Conservation (phyloP, 2,797 vertebrate species). For the Sebastolobus altivelis region DNA sequence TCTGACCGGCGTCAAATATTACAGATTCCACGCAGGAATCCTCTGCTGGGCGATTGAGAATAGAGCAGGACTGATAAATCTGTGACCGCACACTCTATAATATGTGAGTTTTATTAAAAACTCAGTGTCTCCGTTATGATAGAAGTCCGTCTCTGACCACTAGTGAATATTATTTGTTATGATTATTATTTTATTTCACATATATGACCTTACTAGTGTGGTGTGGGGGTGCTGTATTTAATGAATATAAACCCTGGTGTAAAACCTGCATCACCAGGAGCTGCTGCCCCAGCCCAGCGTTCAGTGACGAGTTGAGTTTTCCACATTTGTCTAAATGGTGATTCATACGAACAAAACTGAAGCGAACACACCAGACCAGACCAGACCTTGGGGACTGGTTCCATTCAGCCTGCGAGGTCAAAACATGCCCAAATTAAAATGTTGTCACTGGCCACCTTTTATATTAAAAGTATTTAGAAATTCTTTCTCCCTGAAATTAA, state of each 20-base stretch:
- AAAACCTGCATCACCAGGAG: neutral
- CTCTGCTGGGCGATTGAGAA: constrained; percentile 24
- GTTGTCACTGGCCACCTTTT: neutral
- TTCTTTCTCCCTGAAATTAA: neutral
- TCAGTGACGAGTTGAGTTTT: neutral
- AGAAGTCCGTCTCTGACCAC: constrained; percentile 12
- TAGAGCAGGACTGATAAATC: constrained; percentile 33
- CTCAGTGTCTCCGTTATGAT: constrained; percentile 17
- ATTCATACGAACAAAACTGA: neutral
- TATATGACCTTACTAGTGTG: neutral
- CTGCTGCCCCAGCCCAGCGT: neutral
- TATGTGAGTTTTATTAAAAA: constrained; percentile 54
- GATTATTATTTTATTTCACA: constrained; percentile 27
- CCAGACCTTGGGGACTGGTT: neutral
- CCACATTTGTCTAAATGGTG: neutral
- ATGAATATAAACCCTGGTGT: neutral
- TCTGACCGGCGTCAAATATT: constrained; percentile 33
- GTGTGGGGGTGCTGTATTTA: neutral
- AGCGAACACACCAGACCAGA: neutral
- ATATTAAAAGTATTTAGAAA: neutral
- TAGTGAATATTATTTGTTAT: constrained; percentile 12
- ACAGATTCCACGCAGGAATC: constrained; percentile 31
- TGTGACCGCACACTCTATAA: constrained; percentile 14
- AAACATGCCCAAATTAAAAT: neutral
- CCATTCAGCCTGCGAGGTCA: neutral